These are phyloP conservation scores for Ciconia boyciana DNA, from an alignment of 2,113 vertebrate species.

Conservation along the genomic window DNA sequence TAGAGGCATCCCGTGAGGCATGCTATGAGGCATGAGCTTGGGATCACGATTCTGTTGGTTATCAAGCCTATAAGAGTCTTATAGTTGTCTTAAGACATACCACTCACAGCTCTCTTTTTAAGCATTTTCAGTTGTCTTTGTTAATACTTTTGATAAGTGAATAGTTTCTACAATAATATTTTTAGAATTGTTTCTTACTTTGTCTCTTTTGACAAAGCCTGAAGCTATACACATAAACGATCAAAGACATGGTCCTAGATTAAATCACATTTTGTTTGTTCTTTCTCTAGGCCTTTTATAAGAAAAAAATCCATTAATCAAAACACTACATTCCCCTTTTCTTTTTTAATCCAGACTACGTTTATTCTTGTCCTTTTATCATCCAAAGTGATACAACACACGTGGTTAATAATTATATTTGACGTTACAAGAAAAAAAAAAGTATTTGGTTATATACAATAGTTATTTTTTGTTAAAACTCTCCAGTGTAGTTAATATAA, in stretches of 20 bases:
- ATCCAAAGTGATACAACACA: neutral
- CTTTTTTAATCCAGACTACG: neutral
- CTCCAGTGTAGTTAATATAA: neutral
- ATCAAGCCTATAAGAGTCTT: neutral
- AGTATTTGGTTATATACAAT: neutral
- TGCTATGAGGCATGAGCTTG: neutral
- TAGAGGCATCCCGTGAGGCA: constrained; percentile 10
- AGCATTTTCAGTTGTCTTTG: neutral
- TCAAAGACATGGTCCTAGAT: neutral
- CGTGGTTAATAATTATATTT: neutral
- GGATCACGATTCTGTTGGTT: neutral
- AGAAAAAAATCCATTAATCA: neutral
- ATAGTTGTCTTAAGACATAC: neutral
- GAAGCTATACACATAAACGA: neutral
- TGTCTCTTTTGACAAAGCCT: neutral
- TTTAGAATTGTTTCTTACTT: constrained; percentile 4
- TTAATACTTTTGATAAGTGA: constrained; percentile 37
- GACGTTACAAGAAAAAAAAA: neutral
- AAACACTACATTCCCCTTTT: constrained; percentile 4
- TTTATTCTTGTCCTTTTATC: neutral
- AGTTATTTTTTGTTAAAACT: neutral
- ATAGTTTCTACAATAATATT: constrained; percentile 6
- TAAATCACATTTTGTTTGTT: constrained; percentile 17
- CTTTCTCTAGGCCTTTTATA: constrained; percentile 15
- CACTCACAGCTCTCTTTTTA: neutral